These are phyloP conservation scores for Tadarida brasiliensis DNA, from an alignment of 2,797 vertebrate genomes.

Conservation along the genomic window DNA sequence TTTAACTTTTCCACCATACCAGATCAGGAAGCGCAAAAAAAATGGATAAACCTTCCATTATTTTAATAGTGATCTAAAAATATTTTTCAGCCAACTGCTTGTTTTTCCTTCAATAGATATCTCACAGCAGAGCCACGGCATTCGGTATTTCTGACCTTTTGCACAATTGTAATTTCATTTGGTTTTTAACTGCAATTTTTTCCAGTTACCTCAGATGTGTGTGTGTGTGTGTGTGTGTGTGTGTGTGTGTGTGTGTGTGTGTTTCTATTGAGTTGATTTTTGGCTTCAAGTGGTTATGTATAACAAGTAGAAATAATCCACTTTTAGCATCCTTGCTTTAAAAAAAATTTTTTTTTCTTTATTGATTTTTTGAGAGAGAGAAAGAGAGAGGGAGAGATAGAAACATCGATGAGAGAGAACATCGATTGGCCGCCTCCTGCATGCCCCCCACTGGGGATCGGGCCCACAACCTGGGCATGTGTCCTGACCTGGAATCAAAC, in stretches of 20 bases:
- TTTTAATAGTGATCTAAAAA: background rate
- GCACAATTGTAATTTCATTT: background rate
- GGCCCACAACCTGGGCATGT: no score
- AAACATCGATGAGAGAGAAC: no score
- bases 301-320: background rate
- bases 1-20: background rate
- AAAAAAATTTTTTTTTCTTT: no score
- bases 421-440: no score
- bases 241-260: background rate
- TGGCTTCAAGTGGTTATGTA: background rate
- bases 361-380: no score
- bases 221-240: background rate
- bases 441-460: no score
- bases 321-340: background rate
- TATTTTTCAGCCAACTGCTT: background rate
- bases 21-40: background rate
- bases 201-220: background rate
- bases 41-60: background rate
- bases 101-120: background rate
- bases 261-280: background rate
- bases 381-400: no score
- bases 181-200: background rate
- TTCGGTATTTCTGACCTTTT: background rate
- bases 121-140: background rate
- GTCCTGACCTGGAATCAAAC: no score